Percentiles rank a stretch among this genome's conserved stretches.
These are phyloP conservation scores for Xanthia togata DNA, from an alignment of 2,888 invertebrate genomes.

Conservation along the genomic window DNA sequence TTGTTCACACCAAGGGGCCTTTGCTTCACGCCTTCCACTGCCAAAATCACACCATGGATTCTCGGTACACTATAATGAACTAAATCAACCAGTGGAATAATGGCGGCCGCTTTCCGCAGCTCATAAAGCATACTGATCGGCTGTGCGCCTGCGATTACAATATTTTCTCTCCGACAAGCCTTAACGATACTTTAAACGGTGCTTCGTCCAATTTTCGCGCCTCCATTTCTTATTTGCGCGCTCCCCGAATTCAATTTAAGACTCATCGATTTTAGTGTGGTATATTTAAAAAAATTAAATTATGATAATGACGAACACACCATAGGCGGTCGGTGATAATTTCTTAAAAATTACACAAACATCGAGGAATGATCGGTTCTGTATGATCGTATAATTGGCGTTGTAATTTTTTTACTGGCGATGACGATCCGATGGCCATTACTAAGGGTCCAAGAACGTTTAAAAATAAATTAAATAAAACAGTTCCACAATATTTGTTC, in stretches of 20 bases:
- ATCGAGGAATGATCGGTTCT: slow-evolving; percentile 76
- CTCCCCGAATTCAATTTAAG: slow-evolving; percentile 89
- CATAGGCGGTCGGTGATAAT: slow-evolving; percentile 83
- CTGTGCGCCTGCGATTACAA: slow-evolving; percentile 80
- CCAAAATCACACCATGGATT: slow-evolving; percentile 72
- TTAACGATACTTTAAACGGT: slow-evolving; percentile 89
- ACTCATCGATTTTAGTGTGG: slow-evolving; percentile 86
- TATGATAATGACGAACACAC: slow-evolving; percentile 83
- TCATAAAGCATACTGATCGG: slow-evolving; percentile 82
- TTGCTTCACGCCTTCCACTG: slow-evolving; percentile 51
- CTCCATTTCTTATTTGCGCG: slow-evolving; percentile 87
- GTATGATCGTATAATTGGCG: slow-evolving; percentile 80
- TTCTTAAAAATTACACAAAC: slow-evolving; percentile 82
- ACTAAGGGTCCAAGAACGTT: slow-evolving; percentile 36
- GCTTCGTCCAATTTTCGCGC: slow-evolving; percentile 86
- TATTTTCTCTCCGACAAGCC: slow-evolving; percentile 85
- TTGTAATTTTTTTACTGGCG: slow-evolving; percentile 71
- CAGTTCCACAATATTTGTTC: not conserved
- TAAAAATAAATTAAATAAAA: not conserved
- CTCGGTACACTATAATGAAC: slow-evolving; percentile 77
- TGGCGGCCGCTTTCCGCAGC: slow-evolving; percentile 78
- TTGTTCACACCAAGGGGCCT: slow-evolving; percentile 53
- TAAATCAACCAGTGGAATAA: slow-evolving; percentile 76
- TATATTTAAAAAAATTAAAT: slow-evolving; percentile 80
- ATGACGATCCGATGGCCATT: slow-evolving; percentile 27